phyloP scores from a whole-genome alignment of 2,797 vertebrate species.

The Mormyrops attenuatus region DNA sequence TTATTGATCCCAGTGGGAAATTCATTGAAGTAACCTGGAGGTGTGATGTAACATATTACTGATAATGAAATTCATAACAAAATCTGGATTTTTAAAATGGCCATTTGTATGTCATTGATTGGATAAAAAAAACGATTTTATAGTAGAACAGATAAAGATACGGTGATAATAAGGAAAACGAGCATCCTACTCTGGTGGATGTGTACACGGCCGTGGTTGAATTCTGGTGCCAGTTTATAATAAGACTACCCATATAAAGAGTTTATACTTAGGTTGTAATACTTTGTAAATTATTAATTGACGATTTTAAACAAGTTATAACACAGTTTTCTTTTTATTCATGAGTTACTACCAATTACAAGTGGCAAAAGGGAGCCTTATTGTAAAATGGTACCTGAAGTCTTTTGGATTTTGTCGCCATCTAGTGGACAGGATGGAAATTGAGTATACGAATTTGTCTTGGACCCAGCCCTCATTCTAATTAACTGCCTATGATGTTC shows the following conservation, averaged over 20 bases:
- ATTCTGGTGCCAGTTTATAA: background rate
- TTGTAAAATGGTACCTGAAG: background rate
- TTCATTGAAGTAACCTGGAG: background rate
- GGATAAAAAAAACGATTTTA: background rate
- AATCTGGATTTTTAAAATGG: background rate
- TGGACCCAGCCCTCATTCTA: background rate
- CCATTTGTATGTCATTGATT: background rate
- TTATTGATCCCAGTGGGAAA: background rate
- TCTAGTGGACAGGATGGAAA: background rate
- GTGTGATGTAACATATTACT: background rate
- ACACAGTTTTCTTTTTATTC: background rate
- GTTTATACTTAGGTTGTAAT: background rate
- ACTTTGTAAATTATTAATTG: background rate
- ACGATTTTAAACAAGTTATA: background rate
- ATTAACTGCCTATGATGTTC: background rate
- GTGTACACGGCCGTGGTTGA: background rate
- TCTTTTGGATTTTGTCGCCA: background rate
- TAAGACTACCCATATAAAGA: background rate
- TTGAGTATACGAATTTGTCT: background rate
- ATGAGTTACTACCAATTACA: background rate
- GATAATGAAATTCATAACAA: background rate
- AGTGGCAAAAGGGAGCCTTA: background rate
- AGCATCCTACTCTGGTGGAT: background rate
- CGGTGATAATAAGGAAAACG: background rate
- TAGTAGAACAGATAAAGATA: background rate